phyloP scores from a whole-genome alignment of 2,797 vertebrate species.

The Pteropus rufus region DNA sequence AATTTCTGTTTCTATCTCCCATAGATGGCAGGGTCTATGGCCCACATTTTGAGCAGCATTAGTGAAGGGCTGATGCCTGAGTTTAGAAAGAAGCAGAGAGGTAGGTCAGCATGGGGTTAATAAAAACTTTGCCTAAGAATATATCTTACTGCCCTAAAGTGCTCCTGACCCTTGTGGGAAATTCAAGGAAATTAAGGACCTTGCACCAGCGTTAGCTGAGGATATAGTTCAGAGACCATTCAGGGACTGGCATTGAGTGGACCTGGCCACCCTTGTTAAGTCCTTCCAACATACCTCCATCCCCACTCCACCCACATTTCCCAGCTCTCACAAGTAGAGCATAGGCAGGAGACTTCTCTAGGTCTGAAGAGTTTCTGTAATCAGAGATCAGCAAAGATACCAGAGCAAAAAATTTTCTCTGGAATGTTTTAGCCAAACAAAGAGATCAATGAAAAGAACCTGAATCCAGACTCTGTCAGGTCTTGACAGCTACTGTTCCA shows the following conservation, averaged over 20 bases:
- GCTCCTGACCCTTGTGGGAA: accelerated
- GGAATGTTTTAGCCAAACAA: background rate
- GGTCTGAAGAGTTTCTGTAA: background rate
- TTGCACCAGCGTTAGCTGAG: background rate
- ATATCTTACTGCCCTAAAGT: background rate
- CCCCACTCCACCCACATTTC: background rate
- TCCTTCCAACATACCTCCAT: background rate
- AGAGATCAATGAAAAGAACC: background rate
- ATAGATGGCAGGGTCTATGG: background rate
- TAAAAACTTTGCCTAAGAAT: background rate
- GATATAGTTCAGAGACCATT: background rate
- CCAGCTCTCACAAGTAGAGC: background rate
- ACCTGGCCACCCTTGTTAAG: background rate
- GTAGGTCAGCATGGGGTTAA: background rate
- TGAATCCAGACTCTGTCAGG: background rate
- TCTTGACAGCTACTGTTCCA: background rate
- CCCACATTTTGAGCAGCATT: background rate
- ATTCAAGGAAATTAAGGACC: background rate
- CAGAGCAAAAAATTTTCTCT: background rate
- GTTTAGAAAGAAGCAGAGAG: background rate
- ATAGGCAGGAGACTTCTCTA: background rate
- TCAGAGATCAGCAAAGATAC: background rate
- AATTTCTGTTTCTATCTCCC: background rate
- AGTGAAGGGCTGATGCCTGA: background rate
- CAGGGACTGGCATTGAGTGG: background rate